Base-by-base conservation (phyloP, 2,888 invertebrate genomes). In the Sycophila texana region DNA sequence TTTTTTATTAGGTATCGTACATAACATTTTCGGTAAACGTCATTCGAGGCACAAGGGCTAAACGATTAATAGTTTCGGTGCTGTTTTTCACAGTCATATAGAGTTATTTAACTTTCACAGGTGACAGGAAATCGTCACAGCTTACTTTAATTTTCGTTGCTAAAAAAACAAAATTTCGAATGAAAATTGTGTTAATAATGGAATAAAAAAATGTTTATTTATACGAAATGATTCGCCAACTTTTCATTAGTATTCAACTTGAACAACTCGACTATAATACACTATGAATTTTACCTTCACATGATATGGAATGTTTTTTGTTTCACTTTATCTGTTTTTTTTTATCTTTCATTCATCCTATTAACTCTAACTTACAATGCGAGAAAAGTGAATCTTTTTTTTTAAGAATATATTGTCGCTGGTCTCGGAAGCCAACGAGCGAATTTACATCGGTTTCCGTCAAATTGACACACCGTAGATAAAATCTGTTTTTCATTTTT, bases 281-380 rank as follows among this genome's bases (percentile, higher is more conserved):
- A 78, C n/a, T 78, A 78, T 60, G 10, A 3, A 68, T 71, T 74
- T 75, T 53, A 70, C 58, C 70, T 63, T 71, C 16, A 60, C 20
- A n/a, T 74, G 63, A 75, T 79, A 75, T 75, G 79, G 66, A 79
- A 79, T 75, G 60, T 26, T 67, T 47, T 26, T 65, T 63, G 20
- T 12, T 65, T 74, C 39, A 7, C 60, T 74, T 72, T 58, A 55
- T 26, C 5, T 39, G 18, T 16, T 10, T 61, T 58, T 16, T 12
- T 66, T 68, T 55, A 74, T 30, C 47, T 51, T 39, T 39, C 39
- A 7, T 39, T 39, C 39, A 39, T 39, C 39, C 39, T 39, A 39
- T 39, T 39, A 4, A 39, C 5, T 12, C 14, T 74, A 58, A 22
- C 13, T 26, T 70, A 39, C 55, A 12, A 26, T 58, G 39, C n/a